phyloP scores from a whole-genome alignment of 1,140 invertebrate genomes.

The Steinernema khuongi region DNA sequence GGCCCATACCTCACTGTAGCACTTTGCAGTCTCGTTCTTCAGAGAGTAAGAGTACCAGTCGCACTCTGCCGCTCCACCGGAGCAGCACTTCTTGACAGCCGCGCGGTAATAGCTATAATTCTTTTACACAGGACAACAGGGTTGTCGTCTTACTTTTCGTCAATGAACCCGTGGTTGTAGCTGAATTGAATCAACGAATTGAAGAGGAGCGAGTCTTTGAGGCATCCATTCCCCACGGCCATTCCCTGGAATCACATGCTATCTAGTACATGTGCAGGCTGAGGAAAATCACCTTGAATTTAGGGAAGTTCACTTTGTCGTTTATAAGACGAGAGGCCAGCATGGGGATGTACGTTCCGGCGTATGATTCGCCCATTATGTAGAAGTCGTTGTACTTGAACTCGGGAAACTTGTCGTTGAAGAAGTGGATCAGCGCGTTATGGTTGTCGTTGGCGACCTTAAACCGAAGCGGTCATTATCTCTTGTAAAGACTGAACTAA shows the following conservation, averaged over 20 bases:
- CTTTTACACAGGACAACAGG: background rate
- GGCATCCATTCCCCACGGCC: constrained; percentile 44
- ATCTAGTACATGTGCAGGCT: too few relatives aligned
- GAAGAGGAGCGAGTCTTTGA: constrained; percentile 35
- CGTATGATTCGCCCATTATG: constrained; percentile 80
- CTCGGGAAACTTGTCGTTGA: constrained; percentile 59
- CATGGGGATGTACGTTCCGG: constrained; percentile 62
- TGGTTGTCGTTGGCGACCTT: constrained; percentile 59
- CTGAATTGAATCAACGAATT: constrained; percentile 37
- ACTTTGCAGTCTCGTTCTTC: constrained; percentile 11
- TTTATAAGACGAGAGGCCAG: constrained; percentile 24
- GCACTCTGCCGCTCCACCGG: constrained; percentile 9
- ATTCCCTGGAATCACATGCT: too few relatives aligned
- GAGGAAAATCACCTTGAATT: constrained; percentile 39
- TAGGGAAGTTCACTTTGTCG: constrained; percentile 28
- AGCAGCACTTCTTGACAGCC: background rate
- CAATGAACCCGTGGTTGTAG: constrained; percentile 42
- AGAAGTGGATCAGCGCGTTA: constrained; percentile 61
- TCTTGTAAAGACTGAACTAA: too few relatives aligned
- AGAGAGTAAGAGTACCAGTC: constrained; percentile 25
- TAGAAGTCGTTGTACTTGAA: constrained; percentile 67
- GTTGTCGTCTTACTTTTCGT: constrained; percentile 26
- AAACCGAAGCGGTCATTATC: too few relatives aligned
- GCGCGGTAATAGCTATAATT: background rate
- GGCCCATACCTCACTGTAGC: constrained; percentile 20